Evolutionary conservation across 2,113 vertebrate genomes (phyloP), one percentile per base, ranked within the genome.

Genomic region (Cathartes aura): DNA sequence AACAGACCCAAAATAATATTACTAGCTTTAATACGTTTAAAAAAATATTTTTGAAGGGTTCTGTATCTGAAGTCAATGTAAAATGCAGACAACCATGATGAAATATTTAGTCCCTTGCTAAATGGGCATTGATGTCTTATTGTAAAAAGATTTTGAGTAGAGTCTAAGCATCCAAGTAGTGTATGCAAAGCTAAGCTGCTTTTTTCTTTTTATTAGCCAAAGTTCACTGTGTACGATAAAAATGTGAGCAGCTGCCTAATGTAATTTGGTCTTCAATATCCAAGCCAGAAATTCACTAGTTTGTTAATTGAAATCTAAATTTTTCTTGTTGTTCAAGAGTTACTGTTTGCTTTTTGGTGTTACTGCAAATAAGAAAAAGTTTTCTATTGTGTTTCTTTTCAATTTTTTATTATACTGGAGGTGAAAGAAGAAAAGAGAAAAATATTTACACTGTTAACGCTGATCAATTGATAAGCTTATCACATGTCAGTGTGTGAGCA

Each of bases 391-490:
- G 27, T 59, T 96, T 45, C 80, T 89, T 56, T 62, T 34, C 53
- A 38, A 55, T 89, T 93, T 89, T 93, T 86, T 62, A 47, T 96
- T 93, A n/a, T 21, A 2, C 42, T 71, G 62, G 59, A 85, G 47
- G n/a, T 5, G 56, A 56, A 89, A 83, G 42, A 19, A 29, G 55
- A 4, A 29, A 64, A 48, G 38, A 40, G 20, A 43, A 83, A 78
- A 78, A 85, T 72, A 60, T 97, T 96, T 91, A 53, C 80, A 11
- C 34, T 66, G 67, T 22, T 91, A 83, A 62, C 12, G 0, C 32
- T 24, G 80, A 86, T 80, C 52, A 26, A 14, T 67, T 27, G 94
- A 96, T 93, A 94, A 89, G 34, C 50, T 96, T 93, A 83, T 96
- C 95, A 27, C 11, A 27, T n/a, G 68, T 18, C 60, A 78, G 32